phyloP scores from a whole-genome alignment of 1,140 invertebrate species.

The Gonatopus flavifemur region DNA sequence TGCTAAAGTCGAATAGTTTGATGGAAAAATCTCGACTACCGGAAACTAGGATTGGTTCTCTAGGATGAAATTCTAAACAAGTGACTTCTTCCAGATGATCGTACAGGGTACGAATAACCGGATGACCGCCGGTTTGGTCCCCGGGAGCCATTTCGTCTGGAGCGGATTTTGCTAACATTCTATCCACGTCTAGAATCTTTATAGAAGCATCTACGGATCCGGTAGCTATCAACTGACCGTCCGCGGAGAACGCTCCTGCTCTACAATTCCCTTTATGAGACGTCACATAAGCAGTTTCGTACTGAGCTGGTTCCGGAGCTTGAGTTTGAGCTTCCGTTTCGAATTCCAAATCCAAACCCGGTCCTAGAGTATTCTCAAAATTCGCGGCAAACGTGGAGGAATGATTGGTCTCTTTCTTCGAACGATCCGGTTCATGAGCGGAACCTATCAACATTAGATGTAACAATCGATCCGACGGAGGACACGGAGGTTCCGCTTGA shows the following conservation, averaged over 20 bases:
- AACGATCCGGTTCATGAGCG: conserved; percentile 78
- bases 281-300: conserved; percentile 98
- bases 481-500: conserved; percentile 88
- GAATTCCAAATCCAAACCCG: conserved; percentile 92
- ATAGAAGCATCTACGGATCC: conserved; percentile 98
- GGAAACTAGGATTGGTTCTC: conserved; percentile 88
- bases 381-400: conserved; percentile 61
- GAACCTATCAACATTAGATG: conserved; percentile 85
- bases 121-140: conserved; percentile 89
- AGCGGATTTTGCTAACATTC: conserved; percentile 94
- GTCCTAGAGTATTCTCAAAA: conserved; percentile 73
- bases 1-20: conserved; percentile 97
- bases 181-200: conserved; percentile 97
- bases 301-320: conserved; percentile 91
- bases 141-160: conserved; percentile 79
- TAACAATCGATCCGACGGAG: conserved; percentile 90
- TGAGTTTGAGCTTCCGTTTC: conserved; percentile 89
- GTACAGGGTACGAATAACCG: conserved; percentile 97
- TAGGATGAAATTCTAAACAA: conserved; percentile 94
- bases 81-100: conserved; percentile 98
- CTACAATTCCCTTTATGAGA: conserved; percentile 96
- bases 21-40: conserved; percentile 92
- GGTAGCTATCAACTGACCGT: conserved; percentile 96
- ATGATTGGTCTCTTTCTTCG: conserved; percentile 59
- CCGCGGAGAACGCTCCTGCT: conserved; percentile 90